These are phyloP conservation scores for Neoitamus cyanurus DNA, from an alignment of 2,888 invertebrate species.

Conservation along the genomic window DNA sequence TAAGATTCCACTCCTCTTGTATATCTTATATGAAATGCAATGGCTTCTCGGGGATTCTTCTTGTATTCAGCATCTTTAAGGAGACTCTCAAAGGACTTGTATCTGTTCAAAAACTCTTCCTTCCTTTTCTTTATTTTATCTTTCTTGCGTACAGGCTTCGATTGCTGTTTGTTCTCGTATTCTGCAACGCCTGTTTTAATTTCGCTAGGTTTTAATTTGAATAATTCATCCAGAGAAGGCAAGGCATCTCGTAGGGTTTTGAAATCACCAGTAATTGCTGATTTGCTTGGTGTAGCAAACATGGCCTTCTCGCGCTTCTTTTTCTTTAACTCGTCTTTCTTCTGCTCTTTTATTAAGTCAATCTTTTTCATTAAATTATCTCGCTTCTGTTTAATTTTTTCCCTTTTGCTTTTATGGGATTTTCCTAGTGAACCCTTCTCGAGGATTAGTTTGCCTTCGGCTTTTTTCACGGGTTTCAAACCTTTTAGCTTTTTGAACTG, in stretches of 20 bases:
- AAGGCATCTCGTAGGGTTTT: conserved; percentile 62
- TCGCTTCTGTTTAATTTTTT: conserved; percentile 60
- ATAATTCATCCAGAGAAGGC: conserved; percentile 61
- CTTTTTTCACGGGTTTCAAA: not conserved
- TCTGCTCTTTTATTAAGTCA: conserved; percentile 57
- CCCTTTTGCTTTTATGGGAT: conserved; percentile 58
- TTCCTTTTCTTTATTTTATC: conserved; percentile 60
- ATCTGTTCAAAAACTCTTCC: conserved; percentile 57
- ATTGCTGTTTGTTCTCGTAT: conserved; percentile 48
- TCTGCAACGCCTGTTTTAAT: conserved; percentile 55
- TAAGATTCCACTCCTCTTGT: conserved; percentile 54
- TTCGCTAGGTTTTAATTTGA: conserved; percentile 56
- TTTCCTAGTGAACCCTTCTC: conserved; percentile 5
- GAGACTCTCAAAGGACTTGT: conserved; percentile 59
- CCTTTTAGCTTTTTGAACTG: not conserved
- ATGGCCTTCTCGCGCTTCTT: conserved; percentile 60
- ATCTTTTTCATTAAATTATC: conserved; percentile 61
- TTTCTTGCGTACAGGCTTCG: conserved; percentile 51
- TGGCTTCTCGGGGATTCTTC: conserved; percentile 60
- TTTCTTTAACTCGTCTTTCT: conserved; percentile 59
- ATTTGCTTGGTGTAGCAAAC: conserved; percentile 55
- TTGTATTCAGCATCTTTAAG: conserved; percentile 61
- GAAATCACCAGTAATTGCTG: conserved; percentile 60
- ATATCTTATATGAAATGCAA: conserved; percentile 61
- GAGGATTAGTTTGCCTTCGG: not conserved